Base-by-base conservation (phyloP, 2,888 invertebrate genomes). In the Axea sp. region DNA sequence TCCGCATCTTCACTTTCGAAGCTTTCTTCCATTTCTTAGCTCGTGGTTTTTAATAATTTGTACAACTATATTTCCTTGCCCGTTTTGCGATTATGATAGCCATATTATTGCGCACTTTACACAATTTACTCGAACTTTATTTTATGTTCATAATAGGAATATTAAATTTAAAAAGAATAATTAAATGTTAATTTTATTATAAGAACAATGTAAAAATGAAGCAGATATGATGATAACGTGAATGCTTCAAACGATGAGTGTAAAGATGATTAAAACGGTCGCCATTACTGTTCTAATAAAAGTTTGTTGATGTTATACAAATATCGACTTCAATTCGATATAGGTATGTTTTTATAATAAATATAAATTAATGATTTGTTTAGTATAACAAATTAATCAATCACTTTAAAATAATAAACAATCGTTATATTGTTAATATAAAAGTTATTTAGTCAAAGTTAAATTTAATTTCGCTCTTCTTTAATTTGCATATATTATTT, bases 1-100 rank as follows among this genome's bases (percentile, higher is more conserved):
- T 69, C 69, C 1, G 35, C 37, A 11, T 69, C 69, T 45, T 69
- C 69, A 22, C 53, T 69, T 55, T 69, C 69, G 5, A 47, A 69
- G 14, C 37, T 69, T 17, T 62, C 69, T 31, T 69, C 69, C 69
- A 69, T 69, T 15, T 37, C 26, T 57, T 47, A 41, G 6, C 19
- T 19, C 12, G n/a, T 31, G 7, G 7, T 55, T 9, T 11, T 55
- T 26, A 55, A 35, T 11, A 3, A 19, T 19, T 19, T 19, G 19
- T 49, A 35, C 24, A 30, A 7, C 35, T n/a, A 47, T 28, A 26
- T 24, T 24, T 3, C 6, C 3, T 12, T 2, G 26, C 11, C 9
- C 24, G 12, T 11, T 12, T n/a, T n/a, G n/a, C n/a, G n/a, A n/a
- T n/a, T n/a, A n/a, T n/a, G n/a, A n/a, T n/a, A n/a, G n/a, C n/a